Conservation (phyloP, 92 coral and sea anemone genomes). For the Heteractis magnifica region DNA sequence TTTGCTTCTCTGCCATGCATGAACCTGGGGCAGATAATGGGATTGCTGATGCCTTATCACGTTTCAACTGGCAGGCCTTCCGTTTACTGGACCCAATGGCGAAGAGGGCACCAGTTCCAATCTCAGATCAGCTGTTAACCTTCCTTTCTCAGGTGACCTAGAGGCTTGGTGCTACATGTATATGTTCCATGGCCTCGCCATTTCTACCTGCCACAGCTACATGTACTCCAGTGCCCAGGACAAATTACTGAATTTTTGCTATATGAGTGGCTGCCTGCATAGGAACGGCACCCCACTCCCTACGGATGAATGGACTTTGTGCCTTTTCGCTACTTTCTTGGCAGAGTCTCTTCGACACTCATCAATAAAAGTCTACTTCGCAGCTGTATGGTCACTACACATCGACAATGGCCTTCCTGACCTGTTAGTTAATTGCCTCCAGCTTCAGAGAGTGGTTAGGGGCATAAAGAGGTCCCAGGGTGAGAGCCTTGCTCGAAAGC, state of each 20-base stretch:
- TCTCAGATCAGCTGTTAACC: not conserved
- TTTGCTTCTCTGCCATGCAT: slow-evolving; percentile 20
- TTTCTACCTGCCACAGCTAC: slow-evolving; percentile 26
- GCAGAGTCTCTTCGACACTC: slow-evolving; percentile 32
- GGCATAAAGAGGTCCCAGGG: slow-evolving; percentile 30
- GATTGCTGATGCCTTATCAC: slow-evolving; percentile 29
- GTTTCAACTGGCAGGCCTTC: slow-evolving; percentile 25
- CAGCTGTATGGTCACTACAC: slow-evolving; percentile 39
- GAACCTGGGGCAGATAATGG: slow-evolving; percentile 22
- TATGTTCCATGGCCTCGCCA: slow-evolving; percentile 19
- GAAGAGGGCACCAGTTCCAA: not conserved
- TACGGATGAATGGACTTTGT: slow-evolving; percentile 35
- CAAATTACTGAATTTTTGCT: slow-evolving; percentile 16
- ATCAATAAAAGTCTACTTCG: slow-evolving; percentile 41
- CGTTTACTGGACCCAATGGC: slow-evolving; percentile 7
- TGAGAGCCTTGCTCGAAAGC: not conserved
- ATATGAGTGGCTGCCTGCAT: not conserved
- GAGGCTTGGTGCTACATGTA: not conserved
- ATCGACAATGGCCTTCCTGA: slow-evolving; percentile 4
- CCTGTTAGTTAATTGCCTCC: not conserved
- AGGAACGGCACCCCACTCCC: slow-evolving; percentile 13
- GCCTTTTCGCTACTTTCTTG: slow-evolving; percentile 37
- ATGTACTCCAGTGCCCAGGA: slow-evolving; percentile 32
- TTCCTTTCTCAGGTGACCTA: not conserved
- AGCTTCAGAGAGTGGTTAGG: slow-evolving; percentile 11